A percentile compares a stretch with the other conserved stretches of the same genome.
Evolutionary conservation across 2,888 invertebrate genomes (phyloP).

Genomic region (Maniola hyperantus): DNA sequence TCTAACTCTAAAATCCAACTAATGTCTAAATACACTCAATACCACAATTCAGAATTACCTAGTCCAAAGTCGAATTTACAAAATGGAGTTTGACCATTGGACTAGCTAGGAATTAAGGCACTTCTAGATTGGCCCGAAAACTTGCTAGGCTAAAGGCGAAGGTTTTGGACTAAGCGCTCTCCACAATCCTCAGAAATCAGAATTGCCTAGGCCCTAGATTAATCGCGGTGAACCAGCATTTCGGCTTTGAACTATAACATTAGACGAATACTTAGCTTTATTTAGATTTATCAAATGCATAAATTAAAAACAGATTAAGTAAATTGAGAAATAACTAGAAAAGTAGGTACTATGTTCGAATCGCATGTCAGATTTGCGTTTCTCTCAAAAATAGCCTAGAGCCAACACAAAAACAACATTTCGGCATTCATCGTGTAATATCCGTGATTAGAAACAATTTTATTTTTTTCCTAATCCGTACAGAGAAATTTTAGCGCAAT

Average conservation of each 20-base stretch:
- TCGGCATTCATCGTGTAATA: constrained; percentile 61
- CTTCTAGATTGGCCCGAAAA: too few species aligned
- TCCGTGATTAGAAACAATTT: constrained; percentile 70
- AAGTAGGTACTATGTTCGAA: constrained; percentile 42
- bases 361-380: constrained; percentile 62
- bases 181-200: too few species aligned
- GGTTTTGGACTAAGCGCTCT: too few species aligned
- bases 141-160: too few species aligned
- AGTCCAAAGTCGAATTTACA: too few species aligned
- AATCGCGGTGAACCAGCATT: too few species aligned
- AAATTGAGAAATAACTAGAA: constrained; percentile 38
- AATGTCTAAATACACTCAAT: too few species aligned
- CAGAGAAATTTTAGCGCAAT: constrained; percentile 66
- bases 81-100: too few species aligned
- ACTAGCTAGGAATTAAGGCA: too few species aligned
- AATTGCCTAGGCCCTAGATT: too few species aligned
- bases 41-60: too few species aligned
- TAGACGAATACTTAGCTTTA: background rate
- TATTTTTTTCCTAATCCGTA: constrained; percentile 55
- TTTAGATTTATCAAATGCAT: background rate
- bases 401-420: constrained; percentile 59
- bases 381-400: constrained; percentile 53
- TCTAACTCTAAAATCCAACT: too few species aligned
- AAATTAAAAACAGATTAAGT: constrained; percentile 32
- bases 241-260: background rate